Conservation (phyloP, 1,140 invertebrate genomes). For the Ceratosolen solmsi region DNA sequence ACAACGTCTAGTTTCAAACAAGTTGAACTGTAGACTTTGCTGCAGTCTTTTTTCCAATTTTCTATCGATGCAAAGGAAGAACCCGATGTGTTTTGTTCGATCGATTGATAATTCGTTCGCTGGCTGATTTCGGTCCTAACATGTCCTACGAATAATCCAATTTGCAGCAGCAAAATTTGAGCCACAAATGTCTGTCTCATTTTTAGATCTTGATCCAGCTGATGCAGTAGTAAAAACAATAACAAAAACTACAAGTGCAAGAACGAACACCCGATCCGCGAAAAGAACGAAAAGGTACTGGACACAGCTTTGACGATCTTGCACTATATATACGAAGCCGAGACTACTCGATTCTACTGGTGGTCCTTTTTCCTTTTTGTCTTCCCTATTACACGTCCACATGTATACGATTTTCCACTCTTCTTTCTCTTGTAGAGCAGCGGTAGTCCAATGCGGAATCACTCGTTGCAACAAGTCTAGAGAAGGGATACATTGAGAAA, state of each 20-base stretch:
- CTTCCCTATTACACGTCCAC: conserved; percentile 57
- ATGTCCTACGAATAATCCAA: conserved; percentile 47
- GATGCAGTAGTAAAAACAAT: not conserved
- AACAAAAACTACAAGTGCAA: not conserved
- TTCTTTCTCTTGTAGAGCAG: conserved; percentile 4
- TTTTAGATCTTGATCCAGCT: not conserved
- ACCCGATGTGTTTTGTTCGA: conserved; percentile 57
- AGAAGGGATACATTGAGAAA: conserved; percentile 24
- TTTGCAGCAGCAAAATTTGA: conserved; percentile 36
- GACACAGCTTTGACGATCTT: conserved; percentile 62
- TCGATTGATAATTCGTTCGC: conserved; percentile 60
- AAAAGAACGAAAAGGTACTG: conserved; percentile 60
- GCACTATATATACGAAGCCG: conserved; percentile 72
- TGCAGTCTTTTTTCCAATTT: conserved; percentile 77
- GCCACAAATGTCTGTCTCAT: conserved; percentile 14
- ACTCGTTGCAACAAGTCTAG: conserved; percentile 6
- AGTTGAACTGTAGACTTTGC: conserved; percentile 81
- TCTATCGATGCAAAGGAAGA: conserved; percentile 12
- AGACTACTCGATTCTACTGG: conserved; percentile 46
- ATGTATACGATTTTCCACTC: conserved; percentile 1
- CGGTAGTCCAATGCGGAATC: not conserved
- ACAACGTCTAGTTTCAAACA: conserved; percentile 88
- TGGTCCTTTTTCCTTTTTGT: conserved; percentile 70
- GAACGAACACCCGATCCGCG: conserved; percentile 7
- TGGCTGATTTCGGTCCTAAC: conserved; percentile 65